A percentile compares a stretch with the other conserved stretches of the same genome.
Conservation (phyloP, 1,140 invertebrate species). For the Lepidurus couesii region DNA sequence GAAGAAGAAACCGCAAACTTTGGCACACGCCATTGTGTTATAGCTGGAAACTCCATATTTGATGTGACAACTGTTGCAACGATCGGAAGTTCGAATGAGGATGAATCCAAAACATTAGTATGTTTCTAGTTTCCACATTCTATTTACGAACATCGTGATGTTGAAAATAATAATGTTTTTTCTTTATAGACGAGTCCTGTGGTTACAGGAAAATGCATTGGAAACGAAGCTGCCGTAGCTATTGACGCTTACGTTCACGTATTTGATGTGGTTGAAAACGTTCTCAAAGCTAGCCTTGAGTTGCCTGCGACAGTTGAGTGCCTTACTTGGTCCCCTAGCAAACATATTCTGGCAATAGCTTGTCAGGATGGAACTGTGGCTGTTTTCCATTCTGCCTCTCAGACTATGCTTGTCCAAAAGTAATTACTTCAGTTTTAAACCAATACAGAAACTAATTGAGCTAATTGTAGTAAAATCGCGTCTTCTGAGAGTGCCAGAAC, state of each 20-base stretch:
- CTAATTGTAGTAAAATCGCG: background rate
- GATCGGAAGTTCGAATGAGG: conserved; percentile 20
- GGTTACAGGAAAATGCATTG: conserved; percentile 17
- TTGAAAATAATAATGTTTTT: background rate
- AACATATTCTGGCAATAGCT: background rate
- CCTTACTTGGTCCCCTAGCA: background rate
- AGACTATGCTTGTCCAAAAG: background rate
- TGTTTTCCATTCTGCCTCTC: background rate
- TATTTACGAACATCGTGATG: too few species aligned
- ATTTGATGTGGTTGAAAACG: background rate
- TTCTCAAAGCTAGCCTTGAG: background rate
- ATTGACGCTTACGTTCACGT: conserved; percentile 29
- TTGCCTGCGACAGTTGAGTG: conserved; percentile 1
- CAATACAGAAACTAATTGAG: background rate
- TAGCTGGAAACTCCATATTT: conserved; percentile 27
- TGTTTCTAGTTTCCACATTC: background rate
- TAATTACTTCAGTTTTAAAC: background rate
- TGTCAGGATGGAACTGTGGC: background rate
- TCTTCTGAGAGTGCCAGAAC: background rate
- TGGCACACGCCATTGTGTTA: conserved; percentile 33
- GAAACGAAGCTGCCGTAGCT: conserved; percentile 23
- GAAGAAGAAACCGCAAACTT: conserved; percentile 33
- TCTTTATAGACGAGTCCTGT: background rate
- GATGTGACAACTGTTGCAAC: conserved; percentile 32
- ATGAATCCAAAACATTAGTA: background rate